Percentiles rank a stretch among this genome's conserved stretches.
Evolutionary conservation across 1,140 invertebrate species (phyloP).

Genomic region (Aphelenchoides fujianensis): DNA sequence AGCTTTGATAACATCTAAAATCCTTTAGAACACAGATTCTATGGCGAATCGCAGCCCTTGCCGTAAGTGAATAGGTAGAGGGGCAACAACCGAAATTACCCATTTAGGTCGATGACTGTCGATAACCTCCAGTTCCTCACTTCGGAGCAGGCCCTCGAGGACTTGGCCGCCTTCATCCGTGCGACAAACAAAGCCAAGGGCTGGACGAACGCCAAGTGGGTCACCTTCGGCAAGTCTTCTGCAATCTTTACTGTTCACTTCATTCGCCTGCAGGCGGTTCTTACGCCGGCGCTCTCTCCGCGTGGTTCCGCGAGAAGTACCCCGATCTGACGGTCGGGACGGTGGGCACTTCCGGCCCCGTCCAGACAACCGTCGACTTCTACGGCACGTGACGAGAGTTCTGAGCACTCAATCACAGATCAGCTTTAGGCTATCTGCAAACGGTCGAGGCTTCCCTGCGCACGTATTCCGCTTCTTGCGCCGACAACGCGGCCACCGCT

Average conservation of each 20-base stretch:
- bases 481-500: constrained; percentile 15
- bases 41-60: constrained; percentile 29
- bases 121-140: constrained; percentile 49
- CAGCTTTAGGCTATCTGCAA: constrained; percentile 38
- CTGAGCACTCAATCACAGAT: background rate
- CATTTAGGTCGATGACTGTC: constrained; percentile 41
- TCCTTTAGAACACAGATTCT: constrained; percentile 32
- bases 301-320: constrained; percentile 84
- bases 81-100: too few relatives aligned
- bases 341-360: constrained; percentile 81
- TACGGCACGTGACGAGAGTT: constrained; percentile 32
- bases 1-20: too few relatives aligned
- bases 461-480: constrained; percentile 24
- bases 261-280: constrained; percentile 84
- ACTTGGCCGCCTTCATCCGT: constrained; percentile 50
- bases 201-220: constrained; percentile 71
- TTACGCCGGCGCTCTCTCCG: constrained; percentile 76
- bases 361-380: constrained; percentile 80
- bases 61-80: too few relatives aligned
- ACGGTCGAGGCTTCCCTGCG: constrained; percentile 33
- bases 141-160: constrained; percentile 51
- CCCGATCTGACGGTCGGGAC: constrained; percentile 78
- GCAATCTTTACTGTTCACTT: background rate
- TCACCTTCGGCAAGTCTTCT: constrained; percentile 70
- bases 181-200: constrained; percentile 37